These are phyloP conservation scores for Ormyrus pomaceus DNA, from an alignment of 2,888 invertebrate genomes.

Conservation along the genomic window DNA sequence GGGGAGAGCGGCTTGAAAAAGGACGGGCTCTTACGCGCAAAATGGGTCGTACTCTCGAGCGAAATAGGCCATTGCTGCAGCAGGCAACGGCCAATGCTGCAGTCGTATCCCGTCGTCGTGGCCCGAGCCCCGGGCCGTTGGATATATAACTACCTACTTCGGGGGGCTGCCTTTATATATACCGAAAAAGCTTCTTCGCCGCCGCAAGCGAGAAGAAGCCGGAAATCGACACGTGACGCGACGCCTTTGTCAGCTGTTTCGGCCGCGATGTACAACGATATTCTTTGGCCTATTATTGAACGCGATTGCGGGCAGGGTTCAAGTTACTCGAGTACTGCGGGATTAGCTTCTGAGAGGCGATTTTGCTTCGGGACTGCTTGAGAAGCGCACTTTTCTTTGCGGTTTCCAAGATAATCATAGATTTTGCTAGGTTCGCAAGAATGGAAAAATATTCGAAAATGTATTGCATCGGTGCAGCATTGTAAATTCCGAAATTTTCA, in stretches of 20 bases:
- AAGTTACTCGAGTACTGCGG: too few relatives aligned
- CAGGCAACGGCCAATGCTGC: conserved; percentile 70
- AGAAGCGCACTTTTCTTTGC: background rate
- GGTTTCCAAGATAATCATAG: background rate
- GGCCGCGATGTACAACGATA: conserved; percentile 14
- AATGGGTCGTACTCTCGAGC: conserved; percentile 71
- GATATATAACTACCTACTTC: too few relatives aligned
- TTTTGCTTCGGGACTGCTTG: background rate
- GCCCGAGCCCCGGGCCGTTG: conserved; percentile 21
- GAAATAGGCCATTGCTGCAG: conserved; percentile 71
- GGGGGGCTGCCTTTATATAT: conserved; percentile 1
- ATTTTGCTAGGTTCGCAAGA: background rate
- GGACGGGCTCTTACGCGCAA: conserved; percentile 65
- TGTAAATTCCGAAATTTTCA: too few relatives aligned
- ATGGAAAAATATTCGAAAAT: background rate
- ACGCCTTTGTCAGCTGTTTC: conserved; percentile 32
- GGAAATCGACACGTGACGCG: background rate
- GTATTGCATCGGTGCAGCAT: background rate
- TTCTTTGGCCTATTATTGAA: conserved; percentile 20
- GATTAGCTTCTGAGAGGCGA: background rate
- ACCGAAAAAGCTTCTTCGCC: conserved; percentile 3
- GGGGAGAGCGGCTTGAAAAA: conserved; percentile 28
- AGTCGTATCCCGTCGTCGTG: conserved; percentile 56
- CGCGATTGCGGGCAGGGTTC: background rate
- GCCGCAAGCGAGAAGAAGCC: background rate